Evolutionary conservation across 2,113 vertebrate species (phyloP).

Genomic region (Siniperca knerii): DNA sequence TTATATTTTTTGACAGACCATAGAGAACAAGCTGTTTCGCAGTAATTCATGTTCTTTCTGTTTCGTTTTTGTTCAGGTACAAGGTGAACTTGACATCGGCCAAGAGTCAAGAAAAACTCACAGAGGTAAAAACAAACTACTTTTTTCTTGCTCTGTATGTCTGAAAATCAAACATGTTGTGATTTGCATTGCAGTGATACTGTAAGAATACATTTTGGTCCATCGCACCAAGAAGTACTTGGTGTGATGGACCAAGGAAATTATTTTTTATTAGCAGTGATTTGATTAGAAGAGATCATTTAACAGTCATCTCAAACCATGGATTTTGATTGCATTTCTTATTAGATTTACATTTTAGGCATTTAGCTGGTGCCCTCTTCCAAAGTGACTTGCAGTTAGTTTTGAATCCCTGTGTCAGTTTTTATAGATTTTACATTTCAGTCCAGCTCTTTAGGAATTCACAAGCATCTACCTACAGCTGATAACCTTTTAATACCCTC

Average conservation of each 20-base stretch:
- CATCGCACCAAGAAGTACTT: background rate
- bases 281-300: constrained; percentile 1
- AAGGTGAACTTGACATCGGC: constrained; percentile 89
- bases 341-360: constrained; percentile 8
- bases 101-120: constrained; percentile 86
- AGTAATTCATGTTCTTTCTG: constrained; percentile 8
- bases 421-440: constrained; percentile 3
- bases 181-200: background rate
- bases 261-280: background rate
- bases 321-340: constrained; percentile 10
- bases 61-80: constrained; percentile 85
- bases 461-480: constrained; percentile 22
- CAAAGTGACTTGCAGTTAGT: background rate
- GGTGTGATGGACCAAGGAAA: no score
- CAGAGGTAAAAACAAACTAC: constrained; percentile 83
- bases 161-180: background rate
- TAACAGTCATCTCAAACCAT: background rate
- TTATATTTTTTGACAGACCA: constrained; percentile 2
- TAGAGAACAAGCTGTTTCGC: constrained; percentile 5
- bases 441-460: constrained; percentile 35
- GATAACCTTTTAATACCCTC: constrained; percentile 32
- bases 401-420: constrained; percentile 7
- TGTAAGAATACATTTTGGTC: background rate
- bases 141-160: background rate
- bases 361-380: background rate